Evolutionary conservation across 1,140 invertebrate genomes (phyloP).

Genomic region (Drosophila bocqueti): DNA sequence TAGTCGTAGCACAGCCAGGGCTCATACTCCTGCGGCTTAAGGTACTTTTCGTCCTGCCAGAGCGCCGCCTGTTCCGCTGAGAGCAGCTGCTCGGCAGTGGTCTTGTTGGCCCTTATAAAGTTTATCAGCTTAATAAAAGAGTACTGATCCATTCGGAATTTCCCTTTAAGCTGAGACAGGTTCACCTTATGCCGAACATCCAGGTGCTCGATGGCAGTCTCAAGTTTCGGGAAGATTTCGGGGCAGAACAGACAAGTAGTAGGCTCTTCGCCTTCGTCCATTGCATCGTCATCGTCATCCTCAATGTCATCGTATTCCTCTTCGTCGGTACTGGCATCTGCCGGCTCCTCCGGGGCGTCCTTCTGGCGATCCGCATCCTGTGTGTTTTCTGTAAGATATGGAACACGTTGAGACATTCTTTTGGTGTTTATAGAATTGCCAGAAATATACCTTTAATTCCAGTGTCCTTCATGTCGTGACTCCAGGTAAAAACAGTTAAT

Average conservation of each 20-base stretch:
- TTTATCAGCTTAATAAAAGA: slow-evolving; percentile 95
- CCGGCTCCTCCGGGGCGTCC: slow-evolving; percentile 1
- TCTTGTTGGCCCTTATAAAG: slow-evolving; percentile 90
- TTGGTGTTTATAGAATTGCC: not conserved
- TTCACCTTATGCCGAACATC: slow-evolving; percentile 89
- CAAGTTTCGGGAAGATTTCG: slow-evolving; percentile 85
- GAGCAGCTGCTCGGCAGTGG: slow-evolving; percentile 87
- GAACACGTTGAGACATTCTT: not conserved
- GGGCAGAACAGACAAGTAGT: slow-evolving; percentile 87
- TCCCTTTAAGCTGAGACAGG: slow-evolving; percentile 88
- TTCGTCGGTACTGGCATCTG: slow-evolving; percentile 52
- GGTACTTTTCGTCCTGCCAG: slow-evolving; percentile 92
- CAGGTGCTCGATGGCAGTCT: slow-evolving; percentile 87
- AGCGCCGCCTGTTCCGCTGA: slow-evolving; percentile 85
- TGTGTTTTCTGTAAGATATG: not conserved
- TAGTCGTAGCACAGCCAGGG: slow-evolving; percentile 92
- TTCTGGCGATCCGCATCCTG: slow-evolving; percentile 12
- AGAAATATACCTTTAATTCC: slow-evolving; percentile 34
- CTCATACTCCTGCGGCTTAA: slow-evolving; percentile 93
- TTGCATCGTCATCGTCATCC: slow-evolving; percentile 63
- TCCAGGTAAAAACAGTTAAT: not conserved
- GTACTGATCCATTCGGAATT: slow-evolving; percentile 92
- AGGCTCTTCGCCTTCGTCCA: slow-evolving; percentile 61
- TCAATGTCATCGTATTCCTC: slow-evolving; percentile 67
- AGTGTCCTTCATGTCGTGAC: slow-evolving; percentile 48